A percentile compares a stretch with the other conserved stretches of the same genome.
These are phyloP conservation scores for Oncorhynchus clarkii DNA, from an alignment of 2,113 vertebrate genomes.

Conservation along the genomic window DNA sequence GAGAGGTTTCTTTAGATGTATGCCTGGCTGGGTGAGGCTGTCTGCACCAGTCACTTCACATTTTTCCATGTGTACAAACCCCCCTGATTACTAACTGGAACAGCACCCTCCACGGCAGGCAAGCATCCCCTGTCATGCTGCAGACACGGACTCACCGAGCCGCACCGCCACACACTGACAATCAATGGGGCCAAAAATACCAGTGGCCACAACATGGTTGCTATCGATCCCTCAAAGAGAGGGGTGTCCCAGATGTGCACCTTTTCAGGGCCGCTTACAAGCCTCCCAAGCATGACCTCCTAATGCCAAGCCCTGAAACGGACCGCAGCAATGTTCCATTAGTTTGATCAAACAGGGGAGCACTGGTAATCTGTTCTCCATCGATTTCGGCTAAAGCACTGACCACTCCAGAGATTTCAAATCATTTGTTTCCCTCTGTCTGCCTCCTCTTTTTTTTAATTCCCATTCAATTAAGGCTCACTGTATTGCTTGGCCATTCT, in stretches of 20 bases:
- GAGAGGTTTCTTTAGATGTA: not conserved
- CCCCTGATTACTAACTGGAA: no score
- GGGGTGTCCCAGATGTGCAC: not conserved
- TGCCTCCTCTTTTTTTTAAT: constrained; percentile 58
- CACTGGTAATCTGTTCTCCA: constrained; percentile 66
- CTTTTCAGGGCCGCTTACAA: not conserved
- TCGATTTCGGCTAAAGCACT: constrained; percentile 67
- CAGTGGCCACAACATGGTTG: constrained; percentile 31
- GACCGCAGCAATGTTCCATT: constrained; percentile 55
- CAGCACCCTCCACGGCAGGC: not conserved
- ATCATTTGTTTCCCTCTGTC: constrained; percentile 73
- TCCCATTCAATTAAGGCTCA: constrained; percentile 67
- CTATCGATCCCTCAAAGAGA: constrained; percentile 42
- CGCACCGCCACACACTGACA: constrained; percentile 8
- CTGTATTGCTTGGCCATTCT: constrained; percentile 58
- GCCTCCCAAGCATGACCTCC: not conserved
- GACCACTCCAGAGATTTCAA: constrained; percentile 69
- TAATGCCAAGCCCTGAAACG: not conserved
- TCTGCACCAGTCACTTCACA: no score
- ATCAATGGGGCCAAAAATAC: constrained; percentile 46
- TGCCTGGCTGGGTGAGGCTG: constrained; percentile 7
- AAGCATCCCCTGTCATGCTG: constrained; percentile 12
- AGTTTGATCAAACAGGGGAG: constrained; percentile 51
- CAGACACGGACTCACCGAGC: not conserved
- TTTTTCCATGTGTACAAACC: no score